Evolutionary conservation across 2,888 invertebrate species (phyloP).

Genomic region (Diploptera punctata): DNA sequence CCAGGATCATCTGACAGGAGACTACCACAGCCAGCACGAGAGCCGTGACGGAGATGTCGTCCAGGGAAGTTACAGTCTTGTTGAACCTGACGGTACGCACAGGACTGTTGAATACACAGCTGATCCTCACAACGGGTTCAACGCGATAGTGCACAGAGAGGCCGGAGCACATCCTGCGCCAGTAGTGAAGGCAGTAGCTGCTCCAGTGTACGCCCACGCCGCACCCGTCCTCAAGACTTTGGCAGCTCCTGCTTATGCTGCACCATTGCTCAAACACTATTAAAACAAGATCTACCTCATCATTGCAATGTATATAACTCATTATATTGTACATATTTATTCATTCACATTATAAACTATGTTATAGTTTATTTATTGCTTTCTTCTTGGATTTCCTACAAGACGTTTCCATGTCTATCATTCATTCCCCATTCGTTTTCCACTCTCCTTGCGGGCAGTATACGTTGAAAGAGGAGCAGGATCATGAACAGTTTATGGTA

Average conservation of each 20-base stretch:
- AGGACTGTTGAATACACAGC: slow-evolving; percentile 39
- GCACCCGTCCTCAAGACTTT: slow-evolving; percentile 34
- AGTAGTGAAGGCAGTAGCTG: slow-evolving; percentile 34
- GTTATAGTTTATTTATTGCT: no score
- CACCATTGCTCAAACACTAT: slow-evolving; percentile 11
- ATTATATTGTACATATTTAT: background rate
- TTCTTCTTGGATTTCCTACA: no score
- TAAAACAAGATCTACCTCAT: no score
- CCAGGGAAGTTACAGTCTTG: slow-evolving; percentile 40
- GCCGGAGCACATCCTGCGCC: slow-evolving; percentile 33
- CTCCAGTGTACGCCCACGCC: slow-evolving; percentile 43
- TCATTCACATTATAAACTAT: no score
- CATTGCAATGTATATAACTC: no score
- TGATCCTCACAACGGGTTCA: slow-evolving; percentile 36
- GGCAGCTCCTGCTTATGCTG: slow-evolving; percentile 45
- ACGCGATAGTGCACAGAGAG: slow-evolving; percentile 30
- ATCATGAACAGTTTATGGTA: no score
- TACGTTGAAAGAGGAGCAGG: no score
- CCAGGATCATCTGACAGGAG: slow-evolving; percentile 36
- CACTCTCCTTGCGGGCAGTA: no score
- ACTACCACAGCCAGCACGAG: slow-evolving; percentile 39
- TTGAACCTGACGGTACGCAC: slow-evolving; percentile 37
- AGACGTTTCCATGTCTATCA: no score
- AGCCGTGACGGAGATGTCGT: slow-evolving; percentile 39
- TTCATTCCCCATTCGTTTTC: no score